A percentile compares a stretch with the other conserved stretches of the same genome.
These are phyloP conservation scores for Cheirogaleus major DNA, from an alignment of 2,797 vertebrate species.

Conservation along the genomic window DNA sequence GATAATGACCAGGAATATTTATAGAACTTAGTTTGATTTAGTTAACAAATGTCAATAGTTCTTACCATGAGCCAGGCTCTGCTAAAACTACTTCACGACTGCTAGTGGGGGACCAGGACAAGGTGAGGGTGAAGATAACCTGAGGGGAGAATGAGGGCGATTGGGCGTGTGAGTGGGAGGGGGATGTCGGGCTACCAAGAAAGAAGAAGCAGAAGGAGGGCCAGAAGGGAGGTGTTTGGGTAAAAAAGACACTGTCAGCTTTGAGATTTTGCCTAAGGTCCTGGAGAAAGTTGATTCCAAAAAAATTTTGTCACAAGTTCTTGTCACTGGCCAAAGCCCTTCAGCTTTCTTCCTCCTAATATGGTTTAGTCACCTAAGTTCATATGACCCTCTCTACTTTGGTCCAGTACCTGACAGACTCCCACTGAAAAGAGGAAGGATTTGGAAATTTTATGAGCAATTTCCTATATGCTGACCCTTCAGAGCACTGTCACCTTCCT, in stretches of 20 bases:
- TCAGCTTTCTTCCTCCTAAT: not conserved
- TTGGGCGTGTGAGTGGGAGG: not conserved
- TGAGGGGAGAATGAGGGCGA: not conserved
- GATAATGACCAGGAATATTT: not conserved
- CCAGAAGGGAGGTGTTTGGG: not conserved
- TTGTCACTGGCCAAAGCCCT: not conserved
- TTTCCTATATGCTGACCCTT: not conserved
- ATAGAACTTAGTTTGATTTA: slow-evolving; percentile 2
- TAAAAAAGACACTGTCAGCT: not conserved
- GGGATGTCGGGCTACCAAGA: not conserved
- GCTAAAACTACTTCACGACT: not conserved
- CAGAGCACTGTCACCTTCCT: not conserved
- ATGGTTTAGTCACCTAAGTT: not conserved
- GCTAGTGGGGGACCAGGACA: not conserved
- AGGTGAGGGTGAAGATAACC: not conserved
- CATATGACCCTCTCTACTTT: not conserved
- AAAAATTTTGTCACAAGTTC: not conserved
- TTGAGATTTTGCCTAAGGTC: not conserved
- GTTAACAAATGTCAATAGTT: not conserved
- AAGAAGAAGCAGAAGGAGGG: not conserved
- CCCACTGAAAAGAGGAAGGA: not conserved
- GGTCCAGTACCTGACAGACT: not conserved
- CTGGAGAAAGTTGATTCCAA: not conserved
- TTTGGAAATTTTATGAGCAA: not conserved
- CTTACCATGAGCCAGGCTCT: not conserved